Evolutionary conservation across 1,140 invertebrate species (phyloP).

Genomic region (Saccostrea glomerata): DNA sequence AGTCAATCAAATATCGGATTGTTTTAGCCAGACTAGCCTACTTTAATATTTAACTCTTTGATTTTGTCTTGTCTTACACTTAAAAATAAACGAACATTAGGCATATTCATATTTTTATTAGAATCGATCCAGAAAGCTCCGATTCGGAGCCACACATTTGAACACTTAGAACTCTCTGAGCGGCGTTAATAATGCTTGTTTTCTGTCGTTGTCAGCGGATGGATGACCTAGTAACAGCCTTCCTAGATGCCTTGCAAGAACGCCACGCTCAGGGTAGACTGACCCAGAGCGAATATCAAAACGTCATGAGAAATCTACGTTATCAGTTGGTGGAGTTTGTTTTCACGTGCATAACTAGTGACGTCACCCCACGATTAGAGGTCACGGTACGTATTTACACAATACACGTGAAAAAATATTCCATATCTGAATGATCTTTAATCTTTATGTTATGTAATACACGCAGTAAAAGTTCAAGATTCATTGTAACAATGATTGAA

Average conservation of each 20-base stretch:
- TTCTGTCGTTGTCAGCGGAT: constrained; percentile 46
- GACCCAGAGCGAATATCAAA: constrained; percentile 51
- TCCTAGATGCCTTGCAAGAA: constrained; percentile 55
- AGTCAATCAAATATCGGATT: background rate
- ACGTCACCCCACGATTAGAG: constrained; percentile 55
- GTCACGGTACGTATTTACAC: constrained; percentile 44
- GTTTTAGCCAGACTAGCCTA: background rate
- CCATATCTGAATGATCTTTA: too few species aligned
- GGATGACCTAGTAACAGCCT: constrained; percentile 55
- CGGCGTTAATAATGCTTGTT: background rate
- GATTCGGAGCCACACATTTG: background rate
- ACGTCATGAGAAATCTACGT: constrained; percentile 50
- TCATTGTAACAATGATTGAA: too few species aligned
- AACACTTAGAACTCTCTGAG: background rate
- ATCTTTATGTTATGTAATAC: too few species aligned
- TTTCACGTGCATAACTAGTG: constrained; percentile 53
- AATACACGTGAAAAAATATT: background rate
- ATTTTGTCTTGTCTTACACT: background rate
- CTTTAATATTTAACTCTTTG: background rate
- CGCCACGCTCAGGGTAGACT: constrained; percentile 38
- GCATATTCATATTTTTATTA: constrained; percentile 8
- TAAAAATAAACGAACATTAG: background rate
- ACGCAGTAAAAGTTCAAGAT: too few species aligned
- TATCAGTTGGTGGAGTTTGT: constrained; percentile 57
- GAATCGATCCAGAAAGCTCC: background rate